Percentiles rank a stretch among this genome's conserved stretches.
These are phyloP conservation scores for Eufriesea mexicana DNA, from an alignment of 1,140 invertebrate genomes.

Conservation along the genomic window DNA sequence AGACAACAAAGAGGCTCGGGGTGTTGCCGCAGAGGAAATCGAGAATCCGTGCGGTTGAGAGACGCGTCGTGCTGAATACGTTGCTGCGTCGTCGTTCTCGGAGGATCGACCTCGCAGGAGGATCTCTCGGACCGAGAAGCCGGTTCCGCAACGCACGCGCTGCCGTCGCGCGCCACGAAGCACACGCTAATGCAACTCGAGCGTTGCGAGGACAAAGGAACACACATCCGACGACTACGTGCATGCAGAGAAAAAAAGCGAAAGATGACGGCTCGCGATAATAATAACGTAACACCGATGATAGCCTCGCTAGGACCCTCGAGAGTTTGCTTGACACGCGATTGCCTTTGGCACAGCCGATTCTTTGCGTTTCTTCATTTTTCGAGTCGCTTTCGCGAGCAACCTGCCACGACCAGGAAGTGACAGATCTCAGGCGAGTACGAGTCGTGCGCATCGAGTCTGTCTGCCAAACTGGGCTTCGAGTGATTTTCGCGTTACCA, in stretches of 20 bases:
- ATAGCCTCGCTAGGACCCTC: background rate
- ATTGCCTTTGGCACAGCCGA: no score
- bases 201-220: constrained; percentile 68
- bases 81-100: constrained; percentile 20
- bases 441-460: no score
- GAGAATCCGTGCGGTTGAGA: constrained; percentile 12
- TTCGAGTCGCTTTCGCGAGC: no score
- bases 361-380: background rate
- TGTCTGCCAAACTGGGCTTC: no score
- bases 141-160: constrained; percentile 62
- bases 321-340: background rate
- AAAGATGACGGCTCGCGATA: constrained; percentile 19
- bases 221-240: constrained; percentile 26
- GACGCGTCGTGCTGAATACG: constrained; percentile 9
- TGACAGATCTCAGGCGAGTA: no score
- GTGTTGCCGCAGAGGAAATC: background rate
- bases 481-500: no score
- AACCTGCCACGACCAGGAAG: no score
- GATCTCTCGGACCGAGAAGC: constrained; percentile 53
- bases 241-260: constrained; percentile 16
- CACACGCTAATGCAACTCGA: constrained; percentile 64
- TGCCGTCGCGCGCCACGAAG: constrained; percentile 63
- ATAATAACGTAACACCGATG: constrained; percentile 26
- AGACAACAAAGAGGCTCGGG: background rate
- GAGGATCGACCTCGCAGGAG: constrained; percentile 44